Evolutionary conservation across 2,888 invertebrate species (phyloP), one percentile per base, ranked within the genome.

Genomic region (Phalangium opilio): DNA sequence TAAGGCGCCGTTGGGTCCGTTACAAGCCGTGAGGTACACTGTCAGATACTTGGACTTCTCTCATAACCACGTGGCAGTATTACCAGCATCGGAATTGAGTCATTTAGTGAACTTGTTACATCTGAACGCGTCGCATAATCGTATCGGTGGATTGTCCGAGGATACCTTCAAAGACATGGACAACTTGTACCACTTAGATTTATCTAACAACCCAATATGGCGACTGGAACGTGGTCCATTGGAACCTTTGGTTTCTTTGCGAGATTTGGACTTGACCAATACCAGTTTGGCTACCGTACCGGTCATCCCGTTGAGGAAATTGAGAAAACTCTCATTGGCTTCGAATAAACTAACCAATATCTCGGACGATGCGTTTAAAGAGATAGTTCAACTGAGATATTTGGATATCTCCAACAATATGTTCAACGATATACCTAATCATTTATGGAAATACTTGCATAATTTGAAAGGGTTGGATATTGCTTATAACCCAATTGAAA

Each of bases 21-120:
- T 53, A 34, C 43, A 34, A 52, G 82, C 81, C 32, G 67, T 85
- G 19, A 73, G 48, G 11, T 38, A 75, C 50, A 77, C 77, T 46
- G 66, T 87, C 44, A 85, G 86, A 66, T 76, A 80, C 59, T 67
- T 89, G 44, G 84, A 87, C 63, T 67, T 87, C 15, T 81, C 83
- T 38, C 75, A 73, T 58, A 89, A 89, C 64, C 70, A 73, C 35
- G 75, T 89, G 52, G 75, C 77, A 19, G 80, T 81, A 62, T 67
- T 89, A 56, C 79, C 83, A 50, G 40, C 43, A n/a, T 42, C 35
- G 18, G 49, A 47, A 15, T 64, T 86, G 84, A 68, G 77, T 77
- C 44, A 81, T 80, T 64, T 58, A 11, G 47, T 50, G 21, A 54
- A 56, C 64, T 65, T 87, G 50, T 75, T 77, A 53, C 73, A 75